Conservation (phyloP, 2,888 invertebrate species). For the Nemoura dubitans region DNA sequence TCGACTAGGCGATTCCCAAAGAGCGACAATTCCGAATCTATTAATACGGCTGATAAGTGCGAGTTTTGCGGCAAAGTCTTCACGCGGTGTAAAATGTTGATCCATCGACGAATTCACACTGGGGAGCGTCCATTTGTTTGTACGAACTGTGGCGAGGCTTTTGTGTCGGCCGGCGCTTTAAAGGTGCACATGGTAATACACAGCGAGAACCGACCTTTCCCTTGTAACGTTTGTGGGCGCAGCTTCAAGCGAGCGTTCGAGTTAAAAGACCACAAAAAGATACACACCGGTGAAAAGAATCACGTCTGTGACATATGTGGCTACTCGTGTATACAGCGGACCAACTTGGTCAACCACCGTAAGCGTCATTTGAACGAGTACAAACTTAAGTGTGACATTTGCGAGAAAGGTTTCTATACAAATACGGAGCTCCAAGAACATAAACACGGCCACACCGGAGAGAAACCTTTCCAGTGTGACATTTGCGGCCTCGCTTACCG, state of each 20-base stretch:
- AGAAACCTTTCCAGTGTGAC: slow-evolving; percentile 64
- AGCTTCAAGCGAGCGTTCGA: slow-evolving; percentile 49
- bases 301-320: slow-evolving; percentile 49
- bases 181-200: slow-evolving; percentile 50
- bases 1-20: slow-evolving; percentile 13
- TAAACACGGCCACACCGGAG: slow-evolving; percentile 66
- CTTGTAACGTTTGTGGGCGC: slow-evolving; percentile 48
- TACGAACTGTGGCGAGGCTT: slow-evolving; percentile 55
- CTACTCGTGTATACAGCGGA: slow-evolving; percentile 46
- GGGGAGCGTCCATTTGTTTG: slow-evolving; percentile 52
- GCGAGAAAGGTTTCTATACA: slow-evolving; percentile 64
- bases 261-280: slow-evolving; percentile 48
- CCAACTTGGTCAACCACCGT: slow-evolving; percentile 48
- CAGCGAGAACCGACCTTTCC: slow-evolving; percentile 48
- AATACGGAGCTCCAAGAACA: slow-evolving; percentile 66
- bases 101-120: slow-evolving; percentile 49
- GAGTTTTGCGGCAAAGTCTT: slow-evolving; percentile 49
- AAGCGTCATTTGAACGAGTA: slow-evolving; percentile 50
- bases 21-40: background rate
- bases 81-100: slow-evolving; percentile 46
- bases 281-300: slow-evolving; percentile 48
- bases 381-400: slow-evolving; percentile 61
- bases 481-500: slow-evolving; percentile 57
- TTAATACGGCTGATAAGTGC: slow-evolving; percentile 39
- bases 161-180: slow-evolving; percentile 48